Conservation (phyloP, 2,113 vertebrate genomes). For the Zingel zingel region DNA sequence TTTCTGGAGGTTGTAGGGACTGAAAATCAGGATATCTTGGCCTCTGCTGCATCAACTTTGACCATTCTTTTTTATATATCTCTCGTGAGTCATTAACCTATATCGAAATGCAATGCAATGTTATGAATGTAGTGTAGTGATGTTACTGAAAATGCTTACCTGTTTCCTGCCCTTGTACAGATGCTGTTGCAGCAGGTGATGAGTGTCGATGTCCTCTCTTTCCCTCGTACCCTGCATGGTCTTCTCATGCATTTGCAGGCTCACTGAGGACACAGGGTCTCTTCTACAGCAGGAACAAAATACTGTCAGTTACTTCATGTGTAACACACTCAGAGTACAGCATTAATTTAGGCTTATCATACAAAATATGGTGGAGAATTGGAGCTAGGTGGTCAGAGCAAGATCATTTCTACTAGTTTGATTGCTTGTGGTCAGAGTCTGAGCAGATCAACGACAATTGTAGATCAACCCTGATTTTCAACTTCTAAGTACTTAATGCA, state of each 20-base stretch:
- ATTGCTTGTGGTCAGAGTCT: constrained; percentile 5
- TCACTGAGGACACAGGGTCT: constrained; percentile 89
- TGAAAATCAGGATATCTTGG: too few relatives aligned
- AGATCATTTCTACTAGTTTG: not conserved
- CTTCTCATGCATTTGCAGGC: constrained; percentile 92
- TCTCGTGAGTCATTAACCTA: not conserved
- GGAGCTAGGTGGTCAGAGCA: too few relatives aligned
- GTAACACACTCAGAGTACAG: not conserved
- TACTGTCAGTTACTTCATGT: not conserved
- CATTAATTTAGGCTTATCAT: not conserved
- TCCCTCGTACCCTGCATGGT: constrained; percentile 87
- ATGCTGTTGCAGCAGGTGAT: constrained; percentile 94
- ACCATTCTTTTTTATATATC: not conserved
- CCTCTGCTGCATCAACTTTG: not conserved
- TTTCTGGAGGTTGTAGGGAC: not conserved
- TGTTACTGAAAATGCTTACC: constrained; percentile 75
- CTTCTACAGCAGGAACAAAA: constrained; percentile 74
- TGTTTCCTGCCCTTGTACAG: constrained; percentile 94
- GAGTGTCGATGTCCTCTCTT: constrained; percentile 87
- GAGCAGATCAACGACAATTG: not conserved
- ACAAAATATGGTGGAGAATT: not conserved
- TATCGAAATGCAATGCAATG: not conserved
- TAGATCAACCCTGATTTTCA: not conserved
- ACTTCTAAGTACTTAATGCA: not conserved
- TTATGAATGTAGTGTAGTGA: not conserved